These are phyloP conservation scores for Portunus trituberculatus DNA, from an alignment of 1,140 invertebrate genomes.

Conservation along the genomic window DNA sequence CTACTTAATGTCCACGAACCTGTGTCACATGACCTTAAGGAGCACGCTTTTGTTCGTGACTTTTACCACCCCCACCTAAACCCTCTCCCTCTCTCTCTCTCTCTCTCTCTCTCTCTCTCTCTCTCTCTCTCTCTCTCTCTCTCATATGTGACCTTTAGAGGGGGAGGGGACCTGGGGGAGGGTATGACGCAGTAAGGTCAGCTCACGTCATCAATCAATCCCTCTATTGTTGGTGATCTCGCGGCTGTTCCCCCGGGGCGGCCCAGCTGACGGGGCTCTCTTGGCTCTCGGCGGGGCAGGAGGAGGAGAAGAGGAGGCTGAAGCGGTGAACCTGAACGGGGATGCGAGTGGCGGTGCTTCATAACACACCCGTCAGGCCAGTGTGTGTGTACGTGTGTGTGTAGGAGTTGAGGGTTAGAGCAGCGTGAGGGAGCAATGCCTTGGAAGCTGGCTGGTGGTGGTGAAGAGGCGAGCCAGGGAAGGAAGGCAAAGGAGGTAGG, in stretches of 20 bases:
- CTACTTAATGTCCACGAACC: neutral
- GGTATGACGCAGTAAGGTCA: slow-evolving; percentile 56
- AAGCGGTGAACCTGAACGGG: slow-evolving; percentile 9
- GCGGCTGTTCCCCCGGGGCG: neutral
- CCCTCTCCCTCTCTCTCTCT: slow-evolving; percentile 25
- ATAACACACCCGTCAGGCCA: too few relatives aligned
- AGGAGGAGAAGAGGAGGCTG: neutral
- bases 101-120: neutral
- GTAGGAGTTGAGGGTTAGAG: neutral
- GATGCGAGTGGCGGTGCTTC: neutral
- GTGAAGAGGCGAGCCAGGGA: neutral
- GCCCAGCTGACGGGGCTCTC: neutral
- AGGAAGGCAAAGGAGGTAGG: neutral
- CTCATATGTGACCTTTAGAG: slow-evolving; percentile 30
- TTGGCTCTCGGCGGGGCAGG: neutral
- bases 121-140: slow-evolving; percentile 34
- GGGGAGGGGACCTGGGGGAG: neutral
- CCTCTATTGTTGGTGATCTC: slow-evolving; percentile 38
- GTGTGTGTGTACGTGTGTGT: slow-evolving; percentile 1
- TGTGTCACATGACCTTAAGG: neutral
- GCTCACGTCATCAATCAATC: slow-evolving; percentile 58
- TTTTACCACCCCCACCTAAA: neutral
- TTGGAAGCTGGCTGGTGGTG: neutral
- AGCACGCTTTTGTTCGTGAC: neutral
- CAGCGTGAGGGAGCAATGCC: neutral